Percentiles rank a stretch among this genome's conserved stretches.
phyloP scores from a whole-genome alignment of 2,113 vertebrate species.

The Python bivittatus region DNA sequence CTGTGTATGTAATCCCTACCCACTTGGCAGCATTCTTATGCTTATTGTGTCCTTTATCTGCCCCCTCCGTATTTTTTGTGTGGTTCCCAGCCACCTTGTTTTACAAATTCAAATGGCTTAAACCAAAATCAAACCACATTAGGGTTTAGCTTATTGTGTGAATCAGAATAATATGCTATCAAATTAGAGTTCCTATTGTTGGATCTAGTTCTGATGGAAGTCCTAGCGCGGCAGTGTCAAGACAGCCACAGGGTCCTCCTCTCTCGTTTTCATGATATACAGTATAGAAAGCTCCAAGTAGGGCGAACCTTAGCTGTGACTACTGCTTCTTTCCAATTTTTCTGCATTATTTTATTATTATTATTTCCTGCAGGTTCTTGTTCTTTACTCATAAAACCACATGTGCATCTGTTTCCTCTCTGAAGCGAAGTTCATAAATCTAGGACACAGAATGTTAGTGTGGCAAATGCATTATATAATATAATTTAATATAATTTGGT shows the following conservation, averaged over 20 bases:
- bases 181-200: neutral
- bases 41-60: neutral
- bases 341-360: neutral
- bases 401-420: constrained; percentile 65
- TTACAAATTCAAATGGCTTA: no score
- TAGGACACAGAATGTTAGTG: constrained; percentile 68
- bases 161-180: neutral
- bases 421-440: constrained; percentile 48
- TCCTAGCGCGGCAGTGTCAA: neutral
- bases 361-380: neutral
- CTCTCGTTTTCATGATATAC: neutral
- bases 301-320: neutral
- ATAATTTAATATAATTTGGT: constrained; percentile 13
- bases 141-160: no score
- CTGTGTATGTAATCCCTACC: no score
- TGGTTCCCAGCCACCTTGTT: no score
- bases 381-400: constrained; percentile 46
- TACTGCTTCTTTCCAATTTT: neutral
- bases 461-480: constrained; percentile 55
- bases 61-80: neutral
- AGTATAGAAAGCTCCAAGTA: neutral
- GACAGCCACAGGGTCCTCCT: neutral
- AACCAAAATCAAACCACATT: no score
- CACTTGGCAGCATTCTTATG: no score
- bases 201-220: neutral